phyloP scores from a whole-genome alignment of 2,888 invertebrate genomes.

The Dimorphilus gyrociliatus region DNA sequence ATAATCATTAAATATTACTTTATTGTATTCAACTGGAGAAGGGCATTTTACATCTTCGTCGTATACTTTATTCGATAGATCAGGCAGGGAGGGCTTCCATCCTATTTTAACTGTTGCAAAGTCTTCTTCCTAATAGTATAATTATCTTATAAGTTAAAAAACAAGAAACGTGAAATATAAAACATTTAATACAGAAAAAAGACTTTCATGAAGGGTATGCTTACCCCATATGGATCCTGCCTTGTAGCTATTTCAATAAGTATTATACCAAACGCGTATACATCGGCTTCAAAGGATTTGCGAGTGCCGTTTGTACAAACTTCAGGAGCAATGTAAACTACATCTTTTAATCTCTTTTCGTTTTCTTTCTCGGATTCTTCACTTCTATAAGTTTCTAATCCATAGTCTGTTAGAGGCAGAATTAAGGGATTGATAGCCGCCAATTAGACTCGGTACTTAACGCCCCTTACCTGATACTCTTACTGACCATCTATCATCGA shows the following conservation, averaged over 20 bases:
- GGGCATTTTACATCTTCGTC: slow-evolving; percentile 19
- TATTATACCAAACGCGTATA: slow-evolving; percentile 23
- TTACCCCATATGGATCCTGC: slow-evolving; percentile 22
- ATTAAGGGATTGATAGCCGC: neutral
- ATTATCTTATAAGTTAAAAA: no score
- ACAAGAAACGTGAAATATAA: no score
- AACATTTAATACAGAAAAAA: no score
- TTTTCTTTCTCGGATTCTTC: slow-evolving; percentile 4
- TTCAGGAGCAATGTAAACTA: slow-evolving; percentile 23
- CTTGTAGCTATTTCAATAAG: slow-evolving; percentile 25
- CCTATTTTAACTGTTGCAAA: slow-evolving; percentile 9
- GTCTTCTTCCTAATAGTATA: slow-evolving; percentile 17
- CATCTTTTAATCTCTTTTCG: slow-evolving; percentile 8
- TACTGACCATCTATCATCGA: slow-evolving; percentile 27
- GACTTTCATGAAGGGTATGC: neutral
- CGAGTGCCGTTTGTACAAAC: slow-evolving; percentile 2
- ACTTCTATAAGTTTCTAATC: slow-evolving; percentile 12
- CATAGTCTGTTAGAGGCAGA: slow-evolving; percentile 13
- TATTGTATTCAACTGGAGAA: slow-evolving; percentile 12
- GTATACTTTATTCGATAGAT: slow-evolving; percentile 10
- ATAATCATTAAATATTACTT: slow-evolving; percentile 9
- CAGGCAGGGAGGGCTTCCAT: slow-evolving; percentile 20
- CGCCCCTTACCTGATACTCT: slow-evolving; percentile 24
- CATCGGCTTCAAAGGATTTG: slow-evolving; percentile 14
- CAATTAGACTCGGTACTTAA: neutral